phyloP scores from a whole-genome alignment of 2,888 invertebrate genomes.

The Axea sp. region DNA sequence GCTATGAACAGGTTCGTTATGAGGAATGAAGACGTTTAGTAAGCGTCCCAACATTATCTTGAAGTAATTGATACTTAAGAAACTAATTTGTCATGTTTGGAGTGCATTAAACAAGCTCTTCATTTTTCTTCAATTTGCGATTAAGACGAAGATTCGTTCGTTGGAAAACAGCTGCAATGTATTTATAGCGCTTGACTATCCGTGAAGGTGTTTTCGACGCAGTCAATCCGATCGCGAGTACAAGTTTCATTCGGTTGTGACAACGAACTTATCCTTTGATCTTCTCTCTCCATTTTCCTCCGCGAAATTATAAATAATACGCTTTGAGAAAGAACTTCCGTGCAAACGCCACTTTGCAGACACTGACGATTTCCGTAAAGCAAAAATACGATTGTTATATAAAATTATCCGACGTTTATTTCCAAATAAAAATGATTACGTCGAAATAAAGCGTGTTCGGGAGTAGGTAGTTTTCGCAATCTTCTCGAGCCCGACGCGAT shows the following conservation, averaged over 20 bases:
- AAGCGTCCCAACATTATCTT: constrained; percentile 6
- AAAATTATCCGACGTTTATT: no score
- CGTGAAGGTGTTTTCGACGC: constrained; percentile 32
- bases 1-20: constrained; percentile 25
- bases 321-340: no score
- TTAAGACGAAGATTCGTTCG: constrained; percentile 38
- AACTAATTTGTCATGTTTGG: constrained; percentile 48
- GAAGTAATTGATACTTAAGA: constrained; percentile 47
- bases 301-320: background rate
- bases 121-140: constrained; percentile 49
- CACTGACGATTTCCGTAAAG: no score
- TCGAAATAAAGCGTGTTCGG: no score
- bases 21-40: constrained; percentile 25
- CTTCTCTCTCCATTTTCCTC: background rate
- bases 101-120: constrained; percentile 43
- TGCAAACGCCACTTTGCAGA: no score
- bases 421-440: no score
- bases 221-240: constrained; percentile 13
- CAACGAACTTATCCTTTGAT: constrained; percentile 6
- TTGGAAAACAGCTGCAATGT: constrained; percentile 45
- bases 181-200: constrained; percentile 39
- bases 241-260: constrained; percentile 12
- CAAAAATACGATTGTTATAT: no score
- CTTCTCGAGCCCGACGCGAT: no score
- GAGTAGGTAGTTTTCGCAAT: no score